Base-by-base conservation (phyloP, 2,797 vertebrate species). In the Rhinichthys osculus region DNA sequence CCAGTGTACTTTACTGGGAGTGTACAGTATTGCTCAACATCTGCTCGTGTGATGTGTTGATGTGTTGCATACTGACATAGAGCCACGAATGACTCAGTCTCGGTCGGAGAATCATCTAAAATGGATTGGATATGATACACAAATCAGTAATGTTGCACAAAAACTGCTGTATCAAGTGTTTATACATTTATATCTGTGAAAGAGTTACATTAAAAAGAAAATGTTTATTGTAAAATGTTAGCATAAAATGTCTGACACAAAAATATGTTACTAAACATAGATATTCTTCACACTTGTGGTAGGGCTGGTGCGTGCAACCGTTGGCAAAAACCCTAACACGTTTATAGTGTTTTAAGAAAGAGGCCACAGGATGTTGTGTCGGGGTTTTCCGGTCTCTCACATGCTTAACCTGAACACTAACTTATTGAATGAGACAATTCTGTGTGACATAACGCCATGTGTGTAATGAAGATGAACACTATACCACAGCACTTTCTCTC, bases 291-390 rank as follows among this genome's bases (percentile, higher is more conserved):
- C 6, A 3, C 2, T 74, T 33, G 16, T 21, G 72, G 27, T 2
- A 2, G 14, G 0, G 13, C 70, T 72, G 23, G n/a, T 73, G 42
- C 44, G 14, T 73, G 42, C 44, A 73, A 17, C 14, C 0, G 23
- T 16, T 74, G 27, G 47, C 17, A 54, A 1, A 9, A 33, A 35
- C 54, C 72, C 10, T 8, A 52, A 52, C 2, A 13, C 9, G 8
- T 21, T 0, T 13, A 14, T 38, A 1, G 17, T 23, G 73, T 54
- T 38, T 38, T 23, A 54, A 54, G 5, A 78, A 40, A 42, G 76
- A 78, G 76, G 76, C 52, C 52, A 38, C 52, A 40, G 76, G 52
- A 78, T 59, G 76, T 62, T 42, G 76, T 59, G 76, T 17, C 35
- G 52, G 50, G 52, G 33, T 9, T 54, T 76, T 78, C 76, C 76